phyloP scores from a whole-genome alignment of 2,797 vertebrate species.

The Myotis vivesi region DNA sequence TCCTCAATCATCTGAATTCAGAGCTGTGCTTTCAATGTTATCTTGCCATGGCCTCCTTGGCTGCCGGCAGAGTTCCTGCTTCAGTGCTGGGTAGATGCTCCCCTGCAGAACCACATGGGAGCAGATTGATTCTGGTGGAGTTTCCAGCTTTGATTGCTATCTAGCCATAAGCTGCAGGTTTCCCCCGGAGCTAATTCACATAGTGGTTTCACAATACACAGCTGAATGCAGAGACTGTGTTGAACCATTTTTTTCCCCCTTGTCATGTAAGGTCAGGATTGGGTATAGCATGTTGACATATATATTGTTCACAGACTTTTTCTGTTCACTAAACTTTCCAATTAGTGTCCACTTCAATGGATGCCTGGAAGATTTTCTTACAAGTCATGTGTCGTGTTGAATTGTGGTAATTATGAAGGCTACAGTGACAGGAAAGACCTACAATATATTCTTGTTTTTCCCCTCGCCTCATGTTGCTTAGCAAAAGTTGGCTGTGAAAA shows the following conservation, averaged over 20 bases:
- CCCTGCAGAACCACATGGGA: neutral
- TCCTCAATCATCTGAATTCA: neutral
- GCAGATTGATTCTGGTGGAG: neutral
- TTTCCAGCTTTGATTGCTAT: neutral
- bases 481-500: slow-evolving; percentile 65
- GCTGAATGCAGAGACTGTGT: slow-evolving; percentile 49
- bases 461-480: slow-evolving; percentile 36
- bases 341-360: slow-evolving; percentile 78
- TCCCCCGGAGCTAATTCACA: neutral
- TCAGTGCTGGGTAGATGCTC: neutral
- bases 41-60: neutral
- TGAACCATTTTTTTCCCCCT: slow-evolving; percentile 35
- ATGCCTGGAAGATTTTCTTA: slow-evolving; percentile 75
- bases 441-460: slow-evolving; percentile 51
- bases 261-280: slow-evolving; percentile 39
- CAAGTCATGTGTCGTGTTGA: slow-evolving; percentile 70
- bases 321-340: slow-evolving; percentile 82
- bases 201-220: slow-evolving; percentile 5
- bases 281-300: slow-evolving; percentile 71
- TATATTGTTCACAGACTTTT: slow-evolving; percentile 74
- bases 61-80: too few species aligned
- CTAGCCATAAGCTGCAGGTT: neutral
- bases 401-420: slow-evolving; percentile 70
- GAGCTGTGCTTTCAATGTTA: neutral
- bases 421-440: slow-evolving; percentile 68